These are phyloP conservation scores for Copidosoma aretas DNA, from an alignment of 2,888 invertebrate genomes.

Conservation along the genomic window DNA sequence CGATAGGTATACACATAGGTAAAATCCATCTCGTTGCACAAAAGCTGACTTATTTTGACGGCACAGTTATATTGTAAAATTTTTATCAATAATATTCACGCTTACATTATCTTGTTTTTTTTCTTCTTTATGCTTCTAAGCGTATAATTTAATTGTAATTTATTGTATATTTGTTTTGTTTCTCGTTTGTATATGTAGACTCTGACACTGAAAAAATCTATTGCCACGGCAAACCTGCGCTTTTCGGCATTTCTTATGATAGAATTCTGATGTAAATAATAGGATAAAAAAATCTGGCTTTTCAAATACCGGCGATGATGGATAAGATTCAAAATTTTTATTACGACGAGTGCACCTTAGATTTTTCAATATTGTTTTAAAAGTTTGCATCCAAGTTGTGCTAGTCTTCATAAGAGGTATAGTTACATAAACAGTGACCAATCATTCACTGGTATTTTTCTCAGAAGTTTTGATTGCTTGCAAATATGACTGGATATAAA, in stretches of 20 bases:
- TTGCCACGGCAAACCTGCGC: constrained; percentile 53
- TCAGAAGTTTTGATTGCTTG: too few species aligned
- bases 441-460: too few species aligned
- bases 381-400: too few species aligned
- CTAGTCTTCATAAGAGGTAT: too few species aligned
- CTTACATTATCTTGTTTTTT: constrained; percentile 8
- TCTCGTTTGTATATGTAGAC: constrained; percentile 50
- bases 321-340: too few species aligned
- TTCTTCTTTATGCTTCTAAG: background rate
- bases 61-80: constrained; percentile 35
- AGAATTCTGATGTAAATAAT: constrained; percentile 24
- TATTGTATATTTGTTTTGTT: constrained; percentile 44
- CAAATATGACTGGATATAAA: too few species aligned
- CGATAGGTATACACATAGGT: constrained; percentile 18
- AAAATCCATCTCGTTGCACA: constrained; percentile 32
- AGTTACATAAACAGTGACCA: too few species aligned
- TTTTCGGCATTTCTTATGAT: constrained; percentile 18
- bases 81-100: constrained; percentile 45
- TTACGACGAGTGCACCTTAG: too few species aligned
- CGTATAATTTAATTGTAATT: constrained; percentile 15
- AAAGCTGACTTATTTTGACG: constrained; percentile 34
- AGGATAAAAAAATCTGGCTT: constrained; percentile 1
- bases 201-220: constrained; percentile 57
- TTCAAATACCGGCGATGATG: too few species aligned
- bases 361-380: too few species aligned